Percentiles rank a stretch among this genome's conserved stretches.
Evolutionary conservation across 1,140 invertebrate genomes (phyloP).

Genomic region (Ctenoplectra terminalis): DNA sequence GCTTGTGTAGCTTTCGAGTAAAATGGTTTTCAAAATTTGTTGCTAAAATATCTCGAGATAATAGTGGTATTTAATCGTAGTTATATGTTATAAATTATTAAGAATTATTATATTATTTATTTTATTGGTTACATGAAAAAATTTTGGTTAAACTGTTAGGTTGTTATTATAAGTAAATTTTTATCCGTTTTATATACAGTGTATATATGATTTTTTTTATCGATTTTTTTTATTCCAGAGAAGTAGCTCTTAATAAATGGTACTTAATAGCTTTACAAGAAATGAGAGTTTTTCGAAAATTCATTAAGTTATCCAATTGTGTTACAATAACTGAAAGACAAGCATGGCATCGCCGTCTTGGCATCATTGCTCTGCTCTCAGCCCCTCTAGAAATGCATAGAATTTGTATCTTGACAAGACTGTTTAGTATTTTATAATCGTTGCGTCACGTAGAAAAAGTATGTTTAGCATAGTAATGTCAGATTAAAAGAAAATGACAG

Average conservation of each 20-base stretch:
- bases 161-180: neutral
- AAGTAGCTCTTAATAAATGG: neutral
- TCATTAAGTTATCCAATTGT: neutral
- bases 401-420: slow-evolving; percentile 37
- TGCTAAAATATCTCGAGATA: neutral
- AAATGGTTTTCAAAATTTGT: neutral
- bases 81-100: neutral
- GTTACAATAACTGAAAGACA: slow-evolving; percentile 17
- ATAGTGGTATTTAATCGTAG: neutral
- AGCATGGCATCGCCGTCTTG: slow-evolving; percentile 40
- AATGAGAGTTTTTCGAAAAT: neutral
- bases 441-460: slow-evolving; percentile 36
- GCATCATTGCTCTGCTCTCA: slow-evolving; percentile 57
- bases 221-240: neutral
- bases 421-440: slow-evolving; percentile 29
- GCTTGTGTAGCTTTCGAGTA: neutral
- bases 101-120: slow-evolving; percentile 1
- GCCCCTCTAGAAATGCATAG: slow-evolving; percentile 51
- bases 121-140: neutral
- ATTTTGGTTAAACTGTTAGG: neutral
- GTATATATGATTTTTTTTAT: neutral
- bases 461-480: slow-evolving; percentile 33
- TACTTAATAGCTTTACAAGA: neutral
- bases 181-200: neutral
- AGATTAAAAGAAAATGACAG: slow-evolving; percentile 33